Base-by-base conservation (phyloP, 2,888 invertebrate species). In the Lordiphosa andalusiaca region DNA sequence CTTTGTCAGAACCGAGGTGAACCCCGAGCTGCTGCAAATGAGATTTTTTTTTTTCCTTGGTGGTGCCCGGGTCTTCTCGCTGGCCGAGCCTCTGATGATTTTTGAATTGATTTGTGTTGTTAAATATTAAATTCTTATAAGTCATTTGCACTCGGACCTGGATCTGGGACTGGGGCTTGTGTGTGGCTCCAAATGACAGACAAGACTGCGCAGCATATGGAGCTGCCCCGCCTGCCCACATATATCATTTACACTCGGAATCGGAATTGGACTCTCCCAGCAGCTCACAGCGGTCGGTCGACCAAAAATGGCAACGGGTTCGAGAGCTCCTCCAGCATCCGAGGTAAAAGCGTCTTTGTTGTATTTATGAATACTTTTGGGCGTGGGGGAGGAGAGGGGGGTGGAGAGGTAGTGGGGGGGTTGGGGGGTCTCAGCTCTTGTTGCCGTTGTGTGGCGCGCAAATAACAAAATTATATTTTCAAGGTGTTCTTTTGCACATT, bases 91-190 rank as follows among this genome's bases (percentile, higher is more conserved):
- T 63, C 78, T 77, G 80, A 78, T 84, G 82, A 84, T 86, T 85
- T 86, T 74, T 82, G 84, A 85, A 85, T 85, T 85, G 85, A 85
- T 85, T 85, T 86, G 80, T 84, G 84, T 85, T 85, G 86, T 85
- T 86, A 86, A 85, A 85, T 85, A 85, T 85, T 85, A 85, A 85
- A 85, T 86, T 85, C 85, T 82, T 85, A 86, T 86, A 85, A 86
- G 84, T 85, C 85, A 85, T 85, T 85, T 85, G 85, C 85, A 85
- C 85, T 80, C 74, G 72, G 52, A 12, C 47, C 44, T 16, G 30
- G 40, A 12, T 25, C 19, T 19, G 21, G 39, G 36, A 7, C 19
- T 46, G 47, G 52, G 39, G 19, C 60, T 58, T 50, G 53, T 74
- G 65, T 68, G 71, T 64, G 69, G 67, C 67, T 71, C 63, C 83